Conservation (phyloP, 2,797 vertebrate genomes). For the Otolemur crassicaudatus region DNA sequence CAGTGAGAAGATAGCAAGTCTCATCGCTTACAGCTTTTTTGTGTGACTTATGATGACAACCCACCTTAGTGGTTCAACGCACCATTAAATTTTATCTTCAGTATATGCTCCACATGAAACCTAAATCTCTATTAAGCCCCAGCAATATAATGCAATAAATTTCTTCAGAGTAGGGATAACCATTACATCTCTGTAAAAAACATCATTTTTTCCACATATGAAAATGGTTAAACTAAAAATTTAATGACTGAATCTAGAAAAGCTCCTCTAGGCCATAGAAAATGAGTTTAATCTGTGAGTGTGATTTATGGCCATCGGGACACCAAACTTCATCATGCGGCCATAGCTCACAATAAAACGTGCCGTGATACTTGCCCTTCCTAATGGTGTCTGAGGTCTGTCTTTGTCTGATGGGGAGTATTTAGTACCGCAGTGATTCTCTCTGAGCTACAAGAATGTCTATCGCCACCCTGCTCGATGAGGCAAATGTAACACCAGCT, state of each 20-base stretch:
- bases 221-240: constrained; percentile 86
- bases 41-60: constrained; percentile 69
- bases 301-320: constrained; percentile 80
- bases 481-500: neutral
- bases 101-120: constrained; percentile 69
- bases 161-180: constrained; percentile 79
- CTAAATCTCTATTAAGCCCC: constrained; percentile 77
- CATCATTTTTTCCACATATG: constrained; percentile 81
- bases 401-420: constrained; percentile 52
- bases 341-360: constrained; percentile 57
- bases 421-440: constrained; percentile 36
- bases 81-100: constrained; percentile 79
- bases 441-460: neutral
- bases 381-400: constrained; percentile 54
- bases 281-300: constrained; percentile 87
- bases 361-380: constrained; percentile 35
- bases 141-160: constrained; percentile 76
- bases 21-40: constrained; percentile 62
- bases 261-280: constrained; percentile 85
- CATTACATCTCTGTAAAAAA: constrained; percentile 78
- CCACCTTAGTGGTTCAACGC: constrained; percentile 76
- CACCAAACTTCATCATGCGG: constrained; percentile 68
- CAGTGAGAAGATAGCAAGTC: constrained; percentile 59
- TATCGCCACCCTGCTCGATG: neutral
- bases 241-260: constrained; percentile 84